These are phyloP conservation scores for Ypsolopha scabrella DNA, from an alignment of 2,888 invertebrate species.

Conservation along the genomic window DNA sequence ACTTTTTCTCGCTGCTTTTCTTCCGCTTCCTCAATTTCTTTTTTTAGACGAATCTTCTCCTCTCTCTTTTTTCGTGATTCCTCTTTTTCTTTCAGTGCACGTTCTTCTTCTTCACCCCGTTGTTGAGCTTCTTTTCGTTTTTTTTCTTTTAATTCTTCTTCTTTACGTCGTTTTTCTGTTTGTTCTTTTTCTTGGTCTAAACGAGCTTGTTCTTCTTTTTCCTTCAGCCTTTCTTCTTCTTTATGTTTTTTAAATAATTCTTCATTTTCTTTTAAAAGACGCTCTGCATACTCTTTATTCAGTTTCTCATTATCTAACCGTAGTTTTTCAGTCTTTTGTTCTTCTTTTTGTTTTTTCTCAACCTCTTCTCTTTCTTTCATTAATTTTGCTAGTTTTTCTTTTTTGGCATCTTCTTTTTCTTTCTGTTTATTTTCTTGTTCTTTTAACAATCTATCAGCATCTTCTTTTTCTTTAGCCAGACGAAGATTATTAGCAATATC, in stretches of 20 bases:
- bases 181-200: conserved; percentile 8
- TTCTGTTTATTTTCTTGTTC: conserved; percentile 8
- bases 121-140: conserved; percentile 5
- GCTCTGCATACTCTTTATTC: conserved; percentile 12
- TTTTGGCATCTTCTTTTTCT: conserved; percentile 3
- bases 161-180: conserved; percentile 2
- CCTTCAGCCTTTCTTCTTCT: conserved; percentile 11
- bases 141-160: conserved; percentile 9
- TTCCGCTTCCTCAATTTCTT: background rate
- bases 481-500: conserved; percentile 11
- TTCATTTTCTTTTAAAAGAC: background rate
- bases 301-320: conserved; percentile 6
- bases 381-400: conserved; percentile 4
- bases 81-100: conserved; percentile 12
- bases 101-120: conserved; percentile 10
- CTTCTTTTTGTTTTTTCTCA: background rate
- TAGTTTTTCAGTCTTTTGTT: conserved; percentile 4
- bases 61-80: background rate
- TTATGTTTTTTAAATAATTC: conserved; percentile 7
- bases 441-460: conserved; percentile 8
- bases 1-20: conserved; percentile 10
- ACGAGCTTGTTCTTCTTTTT: conserved; percentile 9
- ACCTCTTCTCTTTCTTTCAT: conserved; percentile 9
- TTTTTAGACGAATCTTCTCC: too few relatives aligned
- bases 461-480: conserved; percentile 11